A percentile compares a stretch with the other conserved stretches of the same genome.
phyloP scores from a whole-genome alignment of 1,140 invertebrate genomes.

The Drosophila sp. region DNA sequence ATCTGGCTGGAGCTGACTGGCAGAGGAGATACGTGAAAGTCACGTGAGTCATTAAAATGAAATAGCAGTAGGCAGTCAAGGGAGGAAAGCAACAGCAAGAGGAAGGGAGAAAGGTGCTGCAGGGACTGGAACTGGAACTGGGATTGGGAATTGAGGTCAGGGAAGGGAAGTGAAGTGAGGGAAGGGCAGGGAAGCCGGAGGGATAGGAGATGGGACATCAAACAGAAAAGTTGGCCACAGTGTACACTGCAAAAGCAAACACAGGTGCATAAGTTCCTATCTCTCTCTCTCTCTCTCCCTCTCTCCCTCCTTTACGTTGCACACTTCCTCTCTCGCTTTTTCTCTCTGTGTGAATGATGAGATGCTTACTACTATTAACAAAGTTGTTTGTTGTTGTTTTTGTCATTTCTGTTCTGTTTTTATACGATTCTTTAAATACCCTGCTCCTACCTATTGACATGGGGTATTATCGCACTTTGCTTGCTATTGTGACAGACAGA shows the following conservation, averaged over 20 bases:
- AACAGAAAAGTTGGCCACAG: constrained; percentile 40
- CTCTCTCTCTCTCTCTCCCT: not conserved
- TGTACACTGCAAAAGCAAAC: constrained; percentile 44
- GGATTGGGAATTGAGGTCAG: too few species aligned
- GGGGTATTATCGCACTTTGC: too few species aligned
- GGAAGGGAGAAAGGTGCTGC: not conserved
- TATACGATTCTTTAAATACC: not conserved
- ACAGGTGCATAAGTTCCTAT: constrained; percentile 49
- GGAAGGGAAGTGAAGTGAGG: not conserved
- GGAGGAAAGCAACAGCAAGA: constrained; percentile 11
- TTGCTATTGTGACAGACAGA: not conserved
- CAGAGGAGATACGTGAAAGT: constrained; percentile 75
- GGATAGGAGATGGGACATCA: constrained; percentile 18
- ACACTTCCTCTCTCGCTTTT: constrained; percentile 1
- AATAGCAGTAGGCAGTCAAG: constrained; percentile 66
- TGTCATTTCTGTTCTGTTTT: constrained; percentile 22
- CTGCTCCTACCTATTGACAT: not conserved
- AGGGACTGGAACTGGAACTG: too few species aligned
- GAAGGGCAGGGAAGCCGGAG: not conserved
- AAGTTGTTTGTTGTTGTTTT: constrained; percentile 56
- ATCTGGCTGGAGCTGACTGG: constrained; percentile 28
- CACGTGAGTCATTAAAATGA: constrained; percentile 82
- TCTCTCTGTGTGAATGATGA: constrained; percentile 50
- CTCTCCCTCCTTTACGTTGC: not conserved
- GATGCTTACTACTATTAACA: constrained; percentile 66